Base-by-base conservation (phyloP, 1,140 invertebrate genomes). In the Drosophila jambulina region DNA sequence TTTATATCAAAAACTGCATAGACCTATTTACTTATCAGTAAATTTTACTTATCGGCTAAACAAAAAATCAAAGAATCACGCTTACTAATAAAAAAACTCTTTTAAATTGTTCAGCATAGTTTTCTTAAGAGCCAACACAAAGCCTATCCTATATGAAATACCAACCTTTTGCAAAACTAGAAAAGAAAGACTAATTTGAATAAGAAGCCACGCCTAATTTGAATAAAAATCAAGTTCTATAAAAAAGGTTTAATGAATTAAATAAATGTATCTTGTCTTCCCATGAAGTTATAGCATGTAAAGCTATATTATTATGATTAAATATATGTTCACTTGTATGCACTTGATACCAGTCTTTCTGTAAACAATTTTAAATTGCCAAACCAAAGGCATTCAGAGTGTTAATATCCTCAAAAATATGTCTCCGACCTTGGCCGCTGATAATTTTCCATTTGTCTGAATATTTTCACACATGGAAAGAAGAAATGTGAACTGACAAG, bases 361-460 rank as follows among this genome's bases (percentile, higher is more conserved):
- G 15, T 4, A 51, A 19, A 3, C 1, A 27, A 6, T 27, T 49
- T 1, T 12, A 21, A 5, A 5, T 34, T 21, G 1, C 15, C 40
- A 53, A 59, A 63, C 3, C 13, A 13, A 23, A 9, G 3, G 0
- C 3, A 42, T 53, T 36, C 15, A 15, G 12, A 6, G 56, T 29
- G 40, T 62, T 65, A 34, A 67, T 12, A 72, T 23, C 12, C 43
- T 42, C n/a, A 12, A 34, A 63, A 49, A 36, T 42, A 36, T 43
- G 21, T 6, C 40, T 46, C 43, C 42, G 75, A 78, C 75, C 57
- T 76, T 65, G 60, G 8, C 43, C 27, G 46, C 53, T 58, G 67
- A 72, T 78, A 57, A 75, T 34, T 57, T 72, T 36, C 19, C 40
- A 36, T 54, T 54, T 29, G 46, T 10, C 19, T 19, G 12, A 38